A percentile compares a stretch with the other conserved stretches of the same genome.
Evolutionary conservation across 2,113 vertebrate genomes (phyloP).

Genomic region (Regulus satrapa): DNA sequence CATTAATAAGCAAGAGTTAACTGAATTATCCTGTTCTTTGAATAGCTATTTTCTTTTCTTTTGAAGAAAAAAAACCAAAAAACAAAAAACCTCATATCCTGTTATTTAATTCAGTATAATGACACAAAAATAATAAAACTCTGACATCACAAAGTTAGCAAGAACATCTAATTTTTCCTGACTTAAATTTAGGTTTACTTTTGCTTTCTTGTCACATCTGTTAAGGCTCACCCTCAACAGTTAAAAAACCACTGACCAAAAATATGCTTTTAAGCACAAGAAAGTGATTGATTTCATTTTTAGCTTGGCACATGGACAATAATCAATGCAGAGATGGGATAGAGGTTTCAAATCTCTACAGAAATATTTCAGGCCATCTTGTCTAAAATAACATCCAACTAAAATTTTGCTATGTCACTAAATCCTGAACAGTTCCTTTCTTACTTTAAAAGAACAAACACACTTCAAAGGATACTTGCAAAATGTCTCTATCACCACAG

Average conservation of each 20-base stretch:
- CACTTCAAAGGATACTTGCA: conserved; percentile 96
- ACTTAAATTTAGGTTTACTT: not conserved
- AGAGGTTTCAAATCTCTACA: not conserved
- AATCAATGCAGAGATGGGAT: not conserved
- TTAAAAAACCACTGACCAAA: not conserved
- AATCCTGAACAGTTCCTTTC: not conserved
- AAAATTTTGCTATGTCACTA: not conserved
- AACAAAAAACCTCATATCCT: not conserved
- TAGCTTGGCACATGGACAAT: not conserved
- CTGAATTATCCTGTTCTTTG: not conserved
- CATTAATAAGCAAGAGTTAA: not conserved
- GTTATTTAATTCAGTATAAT: not conserved
- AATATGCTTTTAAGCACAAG: not conserved
- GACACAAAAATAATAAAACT: not conserved
- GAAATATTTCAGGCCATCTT: not conserved
- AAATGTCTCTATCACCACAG: conserved; percentile 92
- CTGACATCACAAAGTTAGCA: not conserved
- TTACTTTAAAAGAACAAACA: conserved; percentile 14
- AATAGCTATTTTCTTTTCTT: not conserved
- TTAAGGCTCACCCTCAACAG: not conserved
- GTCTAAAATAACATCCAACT: not conserved
- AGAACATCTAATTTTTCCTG: not conserved
- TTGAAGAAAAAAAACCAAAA: not conserved
- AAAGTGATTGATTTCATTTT: not conserved
- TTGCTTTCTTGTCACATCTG: not conserved